Evolutionary conservation across 2,113 vertebrate genomes (phyloP), one percentile per base, ranked within the genome.

Genomic region (Oncorhynchus nerka): DNA sequence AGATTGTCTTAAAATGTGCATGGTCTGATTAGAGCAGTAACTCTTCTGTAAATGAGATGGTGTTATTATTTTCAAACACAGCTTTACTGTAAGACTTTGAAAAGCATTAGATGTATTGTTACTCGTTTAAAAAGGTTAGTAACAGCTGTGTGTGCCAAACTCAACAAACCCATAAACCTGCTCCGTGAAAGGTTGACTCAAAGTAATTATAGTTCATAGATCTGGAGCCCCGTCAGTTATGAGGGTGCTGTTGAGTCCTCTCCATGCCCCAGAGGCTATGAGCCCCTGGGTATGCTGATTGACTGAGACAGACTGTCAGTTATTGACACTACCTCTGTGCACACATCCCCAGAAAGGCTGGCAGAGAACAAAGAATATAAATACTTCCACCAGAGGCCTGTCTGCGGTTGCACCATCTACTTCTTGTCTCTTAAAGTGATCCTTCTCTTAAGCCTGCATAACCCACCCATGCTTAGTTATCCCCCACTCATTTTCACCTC

Each of bases 261-360:
- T 45, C 39, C 39, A 45, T 45, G 39, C 9, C 3, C 39, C 82
- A 84, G 77, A 85, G 83, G 78, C 77, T 19, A 9, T 75, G 12
- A 32, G 79, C 84, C 77, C 87, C 83, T 81, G 39, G 74, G 49
- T 72, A 69, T 78, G 64, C 78, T 78, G 89, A 90, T 78, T 87
- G 89, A 89, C 88, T 79, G 78, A 88, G 78, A 88, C 75, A 76
- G 39, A 9, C 70, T 88, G 90, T 88, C 91, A 91, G 90, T 82
- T 91, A 92, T 90, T 91, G 91, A 91, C 87, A 88, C 81, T 74
- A 77, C 78, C 48, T 71, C 39, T 48, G 24, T 67, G 48, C 20
- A 66, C 57, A 48, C 70, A 66, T 62, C 71, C 28, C 22, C 61
- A 57, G 49, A 28, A 68, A 4, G 12, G 73, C 24, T 4, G 32